Percentiles rank a stretch among this genome's conserved stretches.
phyloP scores from a whole-genome alignment of 2,888 invertebrate species.

The Cataglyphis albicans region DNA sequence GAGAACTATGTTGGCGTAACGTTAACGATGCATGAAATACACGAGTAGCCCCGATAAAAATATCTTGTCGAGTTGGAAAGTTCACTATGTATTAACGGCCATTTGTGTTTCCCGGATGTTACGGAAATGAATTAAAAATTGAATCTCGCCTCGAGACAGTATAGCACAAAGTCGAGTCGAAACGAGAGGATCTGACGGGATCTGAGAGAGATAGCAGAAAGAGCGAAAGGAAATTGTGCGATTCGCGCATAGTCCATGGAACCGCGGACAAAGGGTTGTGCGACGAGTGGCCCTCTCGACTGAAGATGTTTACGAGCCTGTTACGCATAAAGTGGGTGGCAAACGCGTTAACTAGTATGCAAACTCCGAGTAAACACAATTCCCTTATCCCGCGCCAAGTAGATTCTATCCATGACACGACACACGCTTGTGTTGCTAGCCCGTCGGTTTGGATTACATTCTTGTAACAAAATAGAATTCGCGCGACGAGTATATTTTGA shows the following conservation, averaged over 20 bases:
- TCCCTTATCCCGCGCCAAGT: constrained; percentile 78
- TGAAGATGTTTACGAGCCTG: constrained; percentile 83
- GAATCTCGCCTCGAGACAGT: constrained; percentile 27
- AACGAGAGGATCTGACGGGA: constrained; percentile 46
- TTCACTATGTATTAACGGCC: background rate
- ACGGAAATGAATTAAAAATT: constrained; percentile 44
- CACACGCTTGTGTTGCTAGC: constrained; percentile 61
- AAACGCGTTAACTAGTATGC: constrained; percentile 82
- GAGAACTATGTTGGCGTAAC: background rate
- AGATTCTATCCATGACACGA: constrained; percentile 51
- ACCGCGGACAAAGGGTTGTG: constrained; percentile 70
- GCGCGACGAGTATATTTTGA: constrained; percentile 40
- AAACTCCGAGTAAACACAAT: constrained; percentile 84
- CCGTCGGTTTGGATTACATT: constrained; percentile 52
- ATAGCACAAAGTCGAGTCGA: constrained; percentile 1
- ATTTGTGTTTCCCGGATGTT: constrained; percentile 23
- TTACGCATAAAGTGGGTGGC: constrained; percentile 79
- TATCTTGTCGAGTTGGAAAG: background rate
- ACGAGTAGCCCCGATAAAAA: background rate
- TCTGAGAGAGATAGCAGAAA: constrained; percentile 59
- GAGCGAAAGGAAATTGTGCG: constrained; percentile 57
- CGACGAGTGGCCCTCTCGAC: constrained; percentile 76
- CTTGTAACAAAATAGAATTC: constrained; percentile 34
- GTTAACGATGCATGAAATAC: background rate
- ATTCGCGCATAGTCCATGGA: constrained; percentile 59